Base-by-base conservation (phyloP, 2,113 vertebrate species). In the Cygnus buccinator region DNA sequence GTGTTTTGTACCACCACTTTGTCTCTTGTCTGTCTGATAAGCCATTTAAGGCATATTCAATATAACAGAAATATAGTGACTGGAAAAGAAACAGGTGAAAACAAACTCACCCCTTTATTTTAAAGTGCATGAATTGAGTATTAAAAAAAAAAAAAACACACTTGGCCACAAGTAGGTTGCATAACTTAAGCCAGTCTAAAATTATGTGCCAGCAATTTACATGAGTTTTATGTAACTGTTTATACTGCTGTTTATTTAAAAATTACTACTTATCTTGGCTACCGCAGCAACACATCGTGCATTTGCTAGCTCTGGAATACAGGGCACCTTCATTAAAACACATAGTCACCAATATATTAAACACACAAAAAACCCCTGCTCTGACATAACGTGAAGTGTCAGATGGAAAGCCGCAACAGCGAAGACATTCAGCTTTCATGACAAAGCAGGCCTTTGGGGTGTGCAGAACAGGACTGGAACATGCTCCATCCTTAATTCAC, bases 181-280 rank as follows among this genome's bases (percentile, higher is more conserved):
- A 97, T 97, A 97, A 97, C 93, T 97, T 95, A 95, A 96, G 94
- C 91, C 93, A 97, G 95, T 95, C 95, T 96, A 96, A 96, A 97
- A 96, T 95, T 95, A 95, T 94, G 96, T 97, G 96, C 97, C 97
- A 97, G 95, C 96, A 97, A 96, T 96, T 97, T 97, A 95, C 95
- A 96, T 95, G 94, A 96, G 97, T 98, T 98, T 97, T 98, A 97
- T 98, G 96, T 96, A 97, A 97, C 96, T 97, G 96, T 96, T 98
- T 97, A 97, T 97, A 97, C 94, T 97, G 97, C 92, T 97, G 96
- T 97, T 98, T 98, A 97, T 98, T 97, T 97, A 95, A 97, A 98
- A 96, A 97, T 96, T 93, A 96, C 96, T 97, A 97, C 97, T 97
- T 98, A 97, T 92, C 91, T 97, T 97, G 97, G 96, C 96, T 92